A percentile compares a stretch with the other conserved stretches of the same genome.
Conservation (phyloP, 1,140 invertebrate species). For the Apis laboriosa region DNA sequence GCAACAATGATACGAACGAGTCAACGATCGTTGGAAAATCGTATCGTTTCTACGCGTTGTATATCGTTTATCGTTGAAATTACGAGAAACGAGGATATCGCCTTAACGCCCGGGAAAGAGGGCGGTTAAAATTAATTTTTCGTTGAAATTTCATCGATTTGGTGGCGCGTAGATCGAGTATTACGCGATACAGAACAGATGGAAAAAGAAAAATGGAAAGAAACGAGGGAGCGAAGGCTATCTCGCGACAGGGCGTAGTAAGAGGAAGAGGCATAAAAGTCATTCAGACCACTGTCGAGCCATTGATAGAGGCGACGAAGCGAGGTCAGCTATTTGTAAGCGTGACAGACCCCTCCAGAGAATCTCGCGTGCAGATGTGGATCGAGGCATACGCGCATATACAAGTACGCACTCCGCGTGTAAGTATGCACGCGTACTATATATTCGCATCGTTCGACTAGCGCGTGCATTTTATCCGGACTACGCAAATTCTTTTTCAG, state of each 20-base stretch:
- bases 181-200: not conserved
- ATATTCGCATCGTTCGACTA: slow-evolving; percentile 9
- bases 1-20: no score
- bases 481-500: not conserved
- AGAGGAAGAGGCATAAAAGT: slow-evolving; percentile 73
- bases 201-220: not conserved
- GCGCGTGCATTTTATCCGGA: not conserved
- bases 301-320: slow-evolving; percentile 80
- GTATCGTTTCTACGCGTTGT: no score
- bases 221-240: slow-evolving; percentile 33
- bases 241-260: slow-evolving; percentile 67
- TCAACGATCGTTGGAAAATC: no score
- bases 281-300: slow-evolving; percentile 75
- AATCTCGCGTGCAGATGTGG: slow-evolving; percentile 70
- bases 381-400: slow-evolving; percentile 57
- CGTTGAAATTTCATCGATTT: not conserved
- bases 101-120: no score
- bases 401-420: slow-evolving; percentile 8
- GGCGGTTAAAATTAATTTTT: no score
- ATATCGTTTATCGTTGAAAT: no score
- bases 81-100: no score
- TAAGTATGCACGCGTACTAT: slow-evolving; percentile 23
- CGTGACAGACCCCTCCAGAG: slow-evolving; percentile 79
- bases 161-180: not conserved
- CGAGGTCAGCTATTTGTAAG: slow-evolving; percentile 81